phyloP scores from a whole-genome alignment of 2,113 vertebrate genomes.

The Sinocyclocheilus grahami region DNA sequence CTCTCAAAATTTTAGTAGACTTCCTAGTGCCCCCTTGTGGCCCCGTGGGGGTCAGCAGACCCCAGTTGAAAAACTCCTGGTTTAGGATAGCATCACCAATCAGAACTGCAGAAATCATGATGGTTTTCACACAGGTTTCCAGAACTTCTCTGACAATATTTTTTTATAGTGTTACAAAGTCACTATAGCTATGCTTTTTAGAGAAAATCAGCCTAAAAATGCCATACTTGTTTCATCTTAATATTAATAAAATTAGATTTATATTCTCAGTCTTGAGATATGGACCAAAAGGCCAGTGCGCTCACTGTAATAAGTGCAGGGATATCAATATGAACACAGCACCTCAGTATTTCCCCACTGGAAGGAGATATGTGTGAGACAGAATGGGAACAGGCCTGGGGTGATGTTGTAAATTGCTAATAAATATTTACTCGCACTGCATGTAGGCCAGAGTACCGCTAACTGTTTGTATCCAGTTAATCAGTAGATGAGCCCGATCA shows the following conservation, averaged over 20 bases:
- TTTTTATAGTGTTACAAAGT: not conserved
- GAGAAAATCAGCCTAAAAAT: not conserved
- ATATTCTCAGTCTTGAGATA: not conserved
- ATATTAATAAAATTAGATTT: not conserved
- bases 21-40: not conserved
- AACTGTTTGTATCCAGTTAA: constrained; percentile 62
- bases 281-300: not conserved
- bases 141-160: not conserved
- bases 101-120: not conserved
- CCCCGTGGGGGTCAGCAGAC: not conserved
- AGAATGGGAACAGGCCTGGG: constrained; percentile 54
- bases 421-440: constrained; percentile 60
- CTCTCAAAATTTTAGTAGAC: not conserved
- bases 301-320: not conserved
- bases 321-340: not conserved
- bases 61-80: too few relatives aligned
- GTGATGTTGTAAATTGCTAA: constrained; percentile 58
- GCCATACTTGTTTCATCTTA: not conserved
- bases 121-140: not conserved
- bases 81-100: not conserved
- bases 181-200: not conserved
- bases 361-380: constrained; percentile 18
- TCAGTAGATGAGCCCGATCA: constrained; percentile 53
- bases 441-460: constrained; percentile 58
- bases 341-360: not conserved